Percentiles rank a stretch among this genome's conserved stretches.
Evolutionary conservation across 2,888 invertebrate genomes (phyloP).

Genomic region (Macropis europaea): DNA sequence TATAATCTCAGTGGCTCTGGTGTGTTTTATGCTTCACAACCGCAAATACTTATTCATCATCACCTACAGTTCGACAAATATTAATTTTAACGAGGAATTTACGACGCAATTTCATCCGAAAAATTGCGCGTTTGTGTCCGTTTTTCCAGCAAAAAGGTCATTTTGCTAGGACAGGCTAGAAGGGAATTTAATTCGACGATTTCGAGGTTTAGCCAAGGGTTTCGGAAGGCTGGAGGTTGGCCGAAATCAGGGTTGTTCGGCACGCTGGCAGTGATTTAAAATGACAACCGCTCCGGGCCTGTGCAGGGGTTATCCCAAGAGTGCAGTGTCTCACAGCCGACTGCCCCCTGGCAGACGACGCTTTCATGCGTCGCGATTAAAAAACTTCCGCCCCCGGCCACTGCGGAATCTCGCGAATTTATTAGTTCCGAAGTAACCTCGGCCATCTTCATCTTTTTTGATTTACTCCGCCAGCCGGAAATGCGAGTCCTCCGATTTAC

Average conservation of each 20-base stretch:
- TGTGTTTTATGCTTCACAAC: no score
- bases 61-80: no score
- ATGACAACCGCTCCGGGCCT: slow-evolving; percentile 76
- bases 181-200: slow-evolving; percentile 72
- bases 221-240: slow-evolving; percentile 20
- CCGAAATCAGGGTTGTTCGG: slow-evolving; percentile 40
- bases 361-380: slow-evolving; percentile 75
- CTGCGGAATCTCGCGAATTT: slow-evolving; percentile 76
- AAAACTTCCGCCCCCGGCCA: slow-evolving; percentile 75
- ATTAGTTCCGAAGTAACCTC: slow-evolving; percentile 68
- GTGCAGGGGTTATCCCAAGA: slow-evolving; percentile 74
- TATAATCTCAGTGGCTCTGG: no score
- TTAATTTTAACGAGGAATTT: no score
- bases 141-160: slow-evolving; percentile 4
- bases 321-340: slow-evolving; percentile 76
- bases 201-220: slow-evolving; percentile 49
- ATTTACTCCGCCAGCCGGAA: no score
- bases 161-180: slow-evolving; percentile 58
- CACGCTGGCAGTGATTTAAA: slow-evolving; percentile 77
- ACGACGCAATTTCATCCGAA: no score
- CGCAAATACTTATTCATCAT: no score
- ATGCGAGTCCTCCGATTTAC: no score
- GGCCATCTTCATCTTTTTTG: neutral
- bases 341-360: slow-evolving; percentile 63
- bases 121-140: neutral